Conservation (phyloP, 2,888 invertebrate species). For the Chymomyza caudatula region DNA sequence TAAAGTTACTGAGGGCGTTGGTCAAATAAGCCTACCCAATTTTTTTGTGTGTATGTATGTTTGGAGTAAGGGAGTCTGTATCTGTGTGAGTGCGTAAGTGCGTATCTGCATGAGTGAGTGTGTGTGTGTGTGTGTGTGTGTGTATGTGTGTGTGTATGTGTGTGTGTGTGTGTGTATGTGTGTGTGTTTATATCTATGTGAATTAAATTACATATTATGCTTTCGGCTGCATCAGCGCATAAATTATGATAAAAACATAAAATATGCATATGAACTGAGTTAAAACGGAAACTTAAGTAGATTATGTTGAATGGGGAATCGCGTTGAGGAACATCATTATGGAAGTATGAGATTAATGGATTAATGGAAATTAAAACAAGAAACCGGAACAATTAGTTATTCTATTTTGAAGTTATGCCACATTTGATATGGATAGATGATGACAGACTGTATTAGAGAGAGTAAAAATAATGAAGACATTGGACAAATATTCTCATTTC, state of each 20-base stretch:
- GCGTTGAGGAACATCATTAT: neutral
- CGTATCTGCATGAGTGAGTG: too few relatives aligned
- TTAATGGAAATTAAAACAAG: neutral
- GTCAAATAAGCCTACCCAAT: too few relatives aligned
- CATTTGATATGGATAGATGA: neutral
- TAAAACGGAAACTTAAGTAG: slow-evolving; percentile 48
- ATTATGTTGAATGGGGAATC: slow-evolving; percentile 43
- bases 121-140: too few relatives aligned
- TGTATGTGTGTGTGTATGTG: neutral
- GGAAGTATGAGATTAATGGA: neutral
- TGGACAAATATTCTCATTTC: too few relatives aligned
- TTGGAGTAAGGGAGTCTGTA: too few relatives aligned
- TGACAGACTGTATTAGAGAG: neutral
- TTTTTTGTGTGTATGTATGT: too few relatives aligned
- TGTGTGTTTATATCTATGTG: slow-evolving; percentile 10
- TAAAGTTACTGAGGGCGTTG: too few relatives aligned
- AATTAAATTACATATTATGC: slow-evolving; percentile 63
- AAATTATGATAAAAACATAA: slow-evolving; percentile 64
- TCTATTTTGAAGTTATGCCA: too few relatives aligned
- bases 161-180: slow-evolving; percentile 10
- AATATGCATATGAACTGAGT: slow-evolving; percentile 38
- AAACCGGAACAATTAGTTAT: neutral
- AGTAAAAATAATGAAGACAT: neutral
- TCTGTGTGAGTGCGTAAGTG: too few relatives aligned
- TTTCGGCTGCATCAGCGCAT: slow-evolving; percentile 57